Evolutionary conservation across 2,888 invertebrate species (phyloP), one percentile per base, ranked within the genome.

Genomic region (Boloria euphrosyne): DNA sequence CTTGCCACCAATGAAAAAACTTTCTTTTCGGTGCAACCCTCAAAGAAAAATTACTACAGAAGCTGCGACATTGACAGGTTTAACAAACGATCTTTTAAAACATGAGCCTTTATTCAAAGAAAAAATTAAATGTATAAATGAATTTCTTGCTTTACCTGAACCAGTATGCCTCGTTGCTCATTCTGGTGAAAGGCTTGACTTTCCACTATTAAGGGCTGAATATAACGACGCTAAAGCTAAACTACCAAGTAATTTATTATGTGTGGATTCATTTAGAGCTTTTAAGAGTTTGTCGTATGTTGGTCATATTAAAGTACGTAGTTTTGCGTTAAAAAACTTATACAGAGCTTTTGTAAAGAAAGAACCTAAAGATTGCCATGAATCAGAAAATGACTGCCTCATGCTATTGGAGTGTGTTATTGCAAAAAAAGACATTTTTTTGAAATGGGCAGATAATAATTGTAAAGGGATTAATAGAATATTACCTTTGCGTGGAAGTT

Each of bases 111-210:
- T 83, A 14, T 96, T 97, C 78, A 89, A 93, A 72, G 80, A 86
- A 13, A 93, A 93, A 71, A 93, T 93, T 1, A 80, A 92, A 13
- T 81, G 94, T 16, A 84, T 97, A 3, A 81, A 92, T 13, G 75
- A 82, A 2, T 97, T 97, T 81, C 79, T 97, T 5, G 93, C 94
- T 60, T 88, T 95, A 31, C 90, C 88, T 5, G 90, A 93, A 69
- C 97, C 97, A 0, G 89, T 95, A 4, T 97, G 97, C 77, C 86
- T 98, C 16, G 93, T 97, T 0, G 96, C 97, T 0, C 97, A 98
- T 76, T 97, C 97, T 90, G 73, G 74, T 13, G 92, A 95, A 77
- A 75, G 71, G 7, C 98, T 96, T 87, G 97, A 97, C 85, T 97
- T 94, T 83, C 96, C 95, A 49, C 93, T 97, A 72, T 83, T 97